Base-by-base conservation (phyloP, 2,113 vertebrate genomes). In the Apus apus region DNA sequence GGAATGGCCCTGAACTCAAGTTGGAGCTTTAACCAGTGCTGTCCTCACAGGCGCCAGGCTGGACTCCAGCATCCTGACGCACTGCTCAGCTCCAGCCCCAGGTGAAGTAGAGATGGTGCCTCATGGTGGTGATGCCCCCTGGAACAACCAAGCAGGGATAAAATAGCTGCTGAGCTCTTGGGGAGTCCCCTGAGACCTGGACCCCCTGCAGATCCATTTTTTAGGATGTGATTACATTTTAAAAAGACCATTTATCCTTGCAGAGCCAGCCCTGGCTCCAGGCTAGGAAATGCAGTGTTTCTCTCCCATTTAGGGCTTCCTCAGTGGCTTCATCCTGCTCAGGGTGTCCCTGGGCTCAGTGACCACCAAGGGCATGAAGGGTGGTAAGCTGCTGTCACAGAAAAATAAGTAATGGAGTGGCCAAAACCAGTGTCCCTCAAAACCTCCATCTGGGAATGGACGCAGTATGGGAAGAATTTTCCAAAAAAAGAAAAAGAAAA, bases 331-430 rank as follows among this genome's bases (percentile, higher is more conserved):
- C 60, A 48, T 19, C 30, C 36, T 48, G 26, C 32, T 53, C 7
- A 3, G 36, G 61, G 13, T 87, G 46, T 15, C 32, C 23, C 13
- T 1, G 51, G n/a, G 57, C 43, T 85, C 0, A 0, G 26, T 34
- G 50, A 40, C 46, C 58, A 45, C 27, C 1, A 4, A 70, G 40
- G 30, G 6, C 8, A 32, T 2, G 0, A 6, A 2, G 15, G 43
- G 22, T 2, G 1, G 30, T 26, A 30, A 0, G 0, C 16, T 3
- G 5, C 48, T 67, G 11, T 22, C 0, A 0, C 43, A 67, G 85
- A 81, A 82, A 85, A 82, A 75, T 8, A 29, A 81, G n/a, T n/a
- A 4, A 62, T 71, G 1, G 4, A 26, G 17, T 23, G 5, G 34
- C 32, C 66, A 72, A 38, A 68, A 40, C 8, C 46, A 25, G 4